Conservation (phyloP, 2,113 vertebrate species). For the Acrocephalus arundinaceus region DNA sequence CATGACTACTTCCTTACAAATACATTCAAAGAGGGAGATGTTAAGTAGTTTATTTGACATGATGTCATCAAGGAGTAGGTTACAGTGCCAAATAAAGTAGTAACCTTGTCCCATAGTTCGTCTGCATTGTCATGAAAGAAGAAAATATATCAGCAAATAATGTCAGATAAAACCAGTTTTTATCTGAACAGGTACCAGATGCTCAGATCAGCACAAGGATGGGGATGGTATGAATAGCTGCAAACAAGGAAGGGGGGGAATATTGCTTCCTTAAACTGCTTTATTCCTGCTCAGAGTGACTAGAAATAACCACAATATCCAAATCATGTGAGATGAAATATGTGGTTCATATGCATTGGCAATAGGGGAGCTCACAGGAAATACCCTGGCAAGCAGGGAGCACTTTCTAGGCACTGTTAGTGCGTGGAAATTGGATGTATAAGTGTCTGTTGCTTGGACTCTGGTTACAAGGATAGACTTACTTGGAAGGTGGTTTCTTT, state of each 20-base stretch:
- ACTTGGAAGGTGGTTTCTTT: not conserved
- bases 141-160: not conserved
- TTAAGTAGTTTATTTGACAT: not conserved
- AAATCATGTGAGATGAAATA: not conserved
- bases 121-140: not conserved
- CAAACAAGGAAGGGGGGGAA: not conserved
- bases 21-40: not conserved
- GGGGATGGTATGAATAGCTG: not conserved
- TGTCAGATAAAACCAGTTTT: not conserved
- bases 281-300: not conserved
- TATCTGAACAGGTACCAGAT: not conserved
- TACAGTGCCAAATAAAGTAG: not conserved
- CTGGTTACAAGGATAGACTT: not conserved
- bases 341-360: not conserved
- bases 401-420: not conserved
- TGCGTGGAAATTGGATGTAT: not conserved
- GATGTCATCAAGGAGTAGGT: not conserved
- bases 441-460: not conserved
- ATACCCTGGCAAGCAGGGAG: not conserved
- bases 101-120: fast-evolving
- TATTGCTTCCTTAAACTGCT: not conserved
- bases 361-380: not conserved
- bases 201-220: not conserved
- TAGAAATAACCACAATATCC: not conserved
- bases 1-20: not conserved